Conservation (phyloP, 2,888 invertebrate genomes). For the Tipula unca region DNA sequence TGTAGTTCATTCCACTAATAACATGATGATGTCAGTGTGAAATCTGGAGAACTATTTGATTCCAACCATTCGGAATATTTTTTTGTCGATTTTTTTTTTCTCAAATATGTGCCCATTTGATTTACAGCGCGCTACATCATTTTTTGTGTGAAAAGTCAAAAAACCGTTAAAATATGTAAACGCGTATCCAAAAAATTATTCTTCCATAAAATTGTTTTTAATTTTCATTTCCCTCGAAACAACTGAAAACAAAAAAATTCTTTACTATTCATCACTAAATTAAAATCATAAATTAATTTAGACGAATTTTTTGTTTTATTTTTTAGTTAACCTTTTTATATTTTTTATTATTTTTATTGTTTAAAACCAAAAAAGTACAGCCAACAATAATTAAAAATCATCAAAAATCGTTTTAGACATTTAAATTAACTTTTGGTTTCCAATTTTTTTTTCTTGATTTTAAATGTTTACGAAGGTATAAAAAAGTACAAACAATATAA, state of each 20-base stretch:
- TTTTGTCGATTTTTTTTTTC: too few relatives aligned
- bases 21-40: too few relatives aligned
- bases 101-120: background rate
- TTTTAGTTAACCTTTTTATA: background rate
- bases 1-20: too few relatives aligned
- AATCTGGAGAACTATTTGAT: too few relatives aligned
- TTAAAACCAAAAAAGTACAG: background rate
- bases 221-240: background rate
- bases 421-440: background rate
- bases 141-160: background rate
- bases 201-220: background rate
- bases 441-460: background rate
- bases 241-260: background rate
- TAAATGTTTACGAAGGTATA: background rate
- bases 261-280: background rate
- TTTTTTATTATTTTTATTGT: background rate
- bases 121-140: background rate
- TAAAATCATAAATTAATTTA: background rate
- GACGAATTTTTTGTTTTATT: background rate
- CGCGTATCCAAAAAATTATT: background rate
- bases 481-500: background rate
- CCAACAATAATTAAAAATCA: background rate
- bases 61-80: too few relatives aligned
- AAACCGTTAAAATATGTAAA: background rate
- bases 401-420: background rate